Percentiles rank a stretch among this genome's conserved stretches.
Evolutionary conservation across 1,140 invertebrate genomes (phyloP).

Genomic region (Odontomachus brunneus): DNA sequence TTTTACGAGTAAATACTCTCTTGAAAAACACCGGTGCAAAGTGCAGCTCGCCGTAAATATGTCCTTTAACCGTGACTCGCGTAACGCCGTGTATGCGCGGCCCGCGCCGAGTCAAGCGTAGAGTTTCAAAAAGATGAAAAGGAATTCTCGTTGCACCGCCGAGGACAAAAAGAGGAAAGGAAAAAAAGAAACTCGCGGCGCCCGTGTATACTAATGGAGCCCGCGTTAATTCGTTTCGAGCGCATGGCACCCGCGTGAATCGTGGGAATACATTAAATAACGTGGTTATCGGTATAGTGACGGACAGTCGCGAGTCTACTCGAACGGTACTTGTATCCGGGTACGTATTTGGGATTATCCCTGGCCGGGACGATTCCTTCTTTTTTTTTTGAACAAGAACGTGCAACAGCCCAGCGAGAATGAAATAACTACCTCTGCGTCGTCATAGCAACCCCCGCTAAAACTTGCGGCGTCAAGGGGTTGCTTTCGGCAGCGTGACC

Average conservation of each 20-base stretch:
- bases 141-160: neutral
- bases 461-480: neutral
- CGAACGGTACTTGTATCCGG: too few relatives aligned
- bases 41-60: constrained; percentile 46
- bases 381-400: neutral
- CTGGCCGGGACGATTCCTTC: neutral
- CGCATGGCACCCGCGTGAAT: neutral
- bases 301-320: too few relatives aligned
- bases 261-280: neutral
- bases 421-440: constrained; percentile 20
- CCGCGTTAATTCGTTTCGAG: neutral
- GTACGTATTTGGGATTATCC: neutral
- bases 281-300: neutral
- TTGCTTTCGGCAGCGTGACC: constrained; percentile 16
- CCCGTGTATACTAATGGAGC: neutral
- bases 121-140: constrained; percentile 29
- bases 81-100: neutral
- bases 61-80: constrained; percentile 41
- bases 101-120: constrained; percentile 4
- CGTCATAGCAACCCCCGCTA: constrained; percentile 9
- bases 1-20: constrained; percentile 46
- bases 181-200: neutral
- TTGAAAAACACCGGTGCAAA: constrained; percentile 42
- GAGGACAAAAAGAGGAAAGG: neutral
- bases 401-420: neutral